A percentile compares a stretch with the other conserved stretches of the same genome.
Conservation (phyloP, 2,888 invertebrate species). For the Agrenia bidenticulata region DNA sequence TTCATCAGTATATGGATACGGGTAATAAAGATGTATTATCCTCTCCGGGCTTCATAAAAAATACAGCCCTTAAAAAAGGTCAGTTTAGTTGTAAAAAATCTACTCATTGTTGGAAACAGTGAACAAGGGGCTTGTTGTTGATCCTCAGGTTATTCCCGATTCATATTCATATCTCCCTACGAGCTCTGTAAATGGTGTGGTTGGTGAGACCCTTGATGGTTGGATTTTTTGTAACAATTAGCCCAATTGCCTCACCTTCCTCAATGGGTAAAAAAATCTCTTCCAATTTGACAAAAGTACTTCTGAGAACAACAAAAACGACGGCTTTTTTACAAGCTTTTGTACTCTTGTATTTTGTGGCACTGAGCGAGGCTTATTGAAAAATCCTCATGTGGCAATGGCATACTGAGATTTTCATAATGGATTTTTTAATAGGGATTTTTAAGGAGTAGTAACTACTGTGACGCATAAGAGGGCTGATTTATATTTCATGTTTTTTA, state of each 20-base stretch:
- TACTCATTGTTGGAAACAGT: not conserved
- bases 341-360: not conserved
- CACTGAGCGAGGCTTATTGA: no score
- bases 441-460: no score
- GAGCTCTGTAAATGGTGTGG: no score
- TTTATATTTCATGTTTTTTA: no score
- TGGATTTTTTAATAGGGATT: no score
- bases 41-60: not conserved
- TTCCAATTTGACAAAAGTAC: constrained; percentile 6
- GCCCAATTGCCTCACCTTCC: constrained; percentile 30
- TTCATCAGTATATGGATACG: constrained; percentile 6
- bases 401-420: no score
- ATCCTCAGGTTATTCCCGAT: no score
- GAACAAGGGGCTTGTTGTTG: constrained; percentile 1
- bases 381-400: no score
- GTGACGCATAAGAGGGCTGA: no score
- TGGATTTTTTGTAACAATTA: constrained; percentile 33
- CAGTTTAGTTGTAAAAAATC: constrained; percentile 2
- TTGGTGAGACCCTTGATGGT: no score
- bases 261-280: constrained; percentile 18
- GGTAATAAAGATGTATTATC: constrained; percentile 10
- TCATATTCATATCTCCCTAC: no score
- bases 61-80: not conserved
- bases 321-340: constrained; percentile 7
- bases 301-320: constrained; percentile 3